Percentiles rank a stretch among this genome's conserved stretches.
These are phyloP conservation scores for Oxystoma pomonae DNA, from an alignment of 2,888 invertebrate genomes.

Conservation along the genomic window DNA sequence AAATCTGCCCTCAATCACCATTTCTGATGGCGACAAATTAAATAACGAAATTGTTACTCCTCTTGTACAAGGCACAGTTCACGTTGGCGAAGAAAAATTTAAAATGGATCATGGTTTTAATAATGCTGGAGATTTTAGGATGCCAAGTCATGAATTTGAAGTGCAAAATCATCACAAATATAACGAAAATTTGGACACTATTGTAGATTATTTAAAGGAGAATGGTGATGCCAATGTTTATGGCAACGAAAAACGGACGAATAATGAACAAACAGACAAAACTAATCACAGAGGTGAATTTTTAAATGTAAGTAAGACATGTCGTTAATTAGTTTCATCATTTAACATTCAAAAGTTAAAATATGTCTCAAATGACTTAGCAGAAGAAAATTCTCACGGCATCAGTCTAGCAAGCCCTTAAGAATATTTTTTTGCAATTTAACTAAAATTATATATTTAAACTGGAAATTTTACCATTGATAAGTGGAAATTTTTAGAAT, in stretches of 20 bases:
- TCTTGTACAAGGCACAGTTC: constrained; percentile 7
- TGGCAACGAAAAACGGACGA: neutral
- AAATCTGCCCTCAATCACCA: constrained; percentile 7
- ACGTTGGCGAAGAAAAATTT: neutral
- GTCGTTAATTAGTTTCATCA: neutral
- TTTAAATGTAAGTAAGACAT: constrained; percentile 8
- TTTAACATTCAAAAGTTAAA: too few species aligned
- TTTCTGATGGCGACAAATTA: neutral
- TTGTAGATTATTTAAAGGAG: constrained; percentile 9
- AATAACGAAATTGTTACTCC: constrained; percentile 11
- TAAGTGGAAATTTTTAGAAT: too few species aligned
- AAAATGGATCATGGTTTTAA: neutral
- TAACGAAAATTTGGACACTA: constrained; percentile 6
- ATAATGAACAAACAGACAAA: neutral
- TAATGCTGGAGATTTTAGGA: neutral
- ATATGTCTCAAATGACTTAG: too few species aligned
- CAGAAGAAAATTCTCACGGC: too few species aligned
- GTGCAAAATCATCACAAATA: constrained; percentile 3
- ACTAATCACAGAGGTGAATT: neutral
- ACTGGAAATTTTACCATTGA: too few species aligned
- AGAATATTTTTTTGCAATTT: too few species aligned
- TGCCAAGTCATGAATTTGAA: neutral
- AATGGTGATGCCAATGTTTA: neutral
- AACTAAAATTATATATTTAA: too few species aligned
- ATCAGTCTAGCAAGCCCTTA: too few species aligned